Percentiles rank a stretch among this genome's conserved stretches.
phyloP scores from a whole-genome alignment of 2,797 vertebrate genomes.

The Anguilla anguilla region DNA sequence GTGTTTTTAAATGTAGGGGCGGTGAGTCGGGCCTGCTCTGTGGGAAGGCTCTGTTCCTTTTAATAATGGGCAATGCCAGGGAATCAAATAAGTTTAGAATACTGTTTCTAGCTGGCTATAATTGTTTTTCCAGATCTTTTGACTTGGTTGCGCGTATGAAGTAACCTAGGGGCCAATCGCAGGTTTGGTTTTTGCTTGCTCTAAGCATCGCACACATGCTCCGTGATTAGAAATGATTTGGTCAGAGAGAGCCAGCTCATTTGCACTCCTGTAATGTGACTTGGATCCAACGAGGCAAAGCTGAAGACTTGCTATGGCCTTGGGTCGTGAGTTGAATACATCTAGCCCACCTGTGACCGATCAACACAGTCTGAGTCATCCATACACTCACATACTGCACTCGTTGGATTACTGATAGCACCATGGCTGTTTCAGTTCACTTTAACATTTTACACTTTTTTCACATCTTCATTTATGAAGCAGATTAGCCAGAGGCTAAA shows the following conservation, averaged over 20 bases:
- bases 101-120: not conserved
- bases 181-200: constrained; percentile 23
- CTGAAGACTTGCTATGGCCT: not conserved
- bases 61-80: not conserved
- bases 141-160: not conserved
- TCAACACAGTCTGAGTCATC: not conserved
- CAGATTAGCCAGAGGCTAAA: not conserved
- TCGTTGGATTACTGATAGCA: not conserved
- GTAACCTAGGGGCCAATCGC: constrained; percentile 32
- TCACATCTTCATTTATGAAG: not conserved
- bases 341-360: not conserved
- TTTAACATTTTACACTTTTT: not conserved
- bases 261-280: constrained; percentile 13
- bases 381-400: not conserved
- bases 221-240: constrained; percentile 35
- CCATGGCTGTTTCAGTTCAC: not conserved
- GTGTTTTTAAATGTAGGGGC: too few relatives aligned
- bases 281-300: not conserved
- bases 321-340: not conserved
- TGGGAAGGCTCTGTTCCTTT: not conserved
- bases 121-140: not conserved
- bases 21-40: not conserved
- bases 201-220: constrained; percentile 20
- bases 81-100: not conserved
- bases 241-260: not conserved